These are phyloP conservation scores for Cotesia chilonis DNA, from an alignment of 1,140 invertebrate genomes.

Conservation along the genomic window DNA sequence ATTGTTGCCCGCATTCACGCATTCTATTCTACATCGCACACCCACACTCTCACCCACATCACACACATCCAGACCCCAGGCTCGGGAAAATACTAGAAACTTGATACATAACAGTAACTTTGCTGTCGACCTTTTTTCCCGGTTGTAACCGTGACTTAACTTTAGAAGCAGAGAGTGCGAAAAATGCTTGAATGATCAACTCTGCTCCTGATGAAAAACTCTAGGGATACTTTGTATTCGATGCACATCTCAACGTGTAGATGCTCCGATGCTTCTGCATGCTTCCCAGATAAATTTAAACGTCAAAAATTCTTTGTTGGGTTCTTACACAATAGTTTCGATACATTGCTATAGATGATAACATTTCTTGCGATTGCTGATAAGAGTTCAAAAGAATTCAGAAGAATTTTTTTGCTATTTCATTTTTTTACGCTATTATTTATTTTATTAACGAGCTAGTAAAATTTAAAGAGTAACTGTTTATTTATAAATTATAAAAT, in stretches of 20 bases:
- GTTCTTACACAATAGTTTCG: not conserved
- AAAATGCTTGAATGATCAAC: slow-evolving; percentile 16
- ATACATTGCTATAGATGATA: no score
- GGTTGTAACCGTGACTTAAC: not conserved
- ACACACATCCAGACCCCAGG: no score
- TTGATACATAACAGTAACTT: not conserved
- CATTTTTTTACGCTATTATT: not conserved
- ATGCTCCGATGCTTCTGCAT: slow-evolving; percentile 9
- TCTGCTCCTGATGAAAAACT: slow-evolving; percentile 19
- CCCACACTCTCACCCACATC: no score
- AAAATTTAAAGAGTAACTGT: not conserved
- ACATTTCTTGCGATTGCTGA: not conserved
- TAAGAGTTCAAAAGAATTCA: no score
- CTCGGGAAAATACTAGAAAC: no score
- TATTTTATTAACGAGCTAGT: not conserved
- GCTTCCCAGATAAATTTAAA: not conserved
- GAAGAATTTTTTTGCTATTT: no score
- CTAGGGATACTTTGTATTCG: slow-evolving; percentile 12
- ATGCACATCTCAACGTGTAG: not conserved
- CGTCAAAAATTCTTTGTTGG: not conserved
- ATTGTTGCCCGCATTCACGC: slow-evolving; percentile 5
- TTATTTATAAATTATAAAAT: no score
- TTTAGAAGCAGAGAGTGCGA: not conserved
- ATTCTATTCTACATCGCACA: not conserved
- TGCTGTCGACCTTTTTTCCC: not conserved